Evolutionary conservation across 2,113 vertebrate genomes (phyloP).

Genomic region (Danionella cerebrum): DNA sequence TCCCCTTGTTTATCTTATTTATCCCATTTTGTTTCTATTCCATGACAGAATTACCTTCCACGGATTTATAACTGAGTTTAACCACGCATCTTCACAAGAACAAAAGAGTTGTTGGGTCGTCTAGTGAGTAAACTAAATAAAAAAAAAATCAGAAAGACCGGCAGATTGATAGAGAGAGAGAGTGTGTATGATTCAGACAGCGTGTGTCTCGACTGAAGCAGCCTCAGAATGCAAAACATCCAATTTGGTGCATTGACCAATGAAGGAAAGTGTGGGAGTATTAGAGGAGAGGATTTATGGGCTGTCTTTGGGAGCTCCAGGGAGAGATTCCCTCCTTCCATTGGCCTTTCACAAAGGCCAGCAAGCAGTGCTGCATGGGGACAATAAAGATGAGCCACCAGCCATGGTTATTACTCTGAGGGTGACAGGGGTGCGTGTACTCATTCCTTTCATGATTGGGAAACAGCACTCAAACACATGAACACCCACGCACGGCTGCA

Average conservation of each 20-base stretch:
- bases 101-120: not conserved
- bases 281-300: slow-evolving; percentile 36
- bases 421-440: slow-evolving; percentile 15
- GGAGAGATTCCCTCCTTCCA: slow-evolving; percentile 26
- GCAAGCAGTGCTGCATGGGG: slow-evolving; percentile 18
- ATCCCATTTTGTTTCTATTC: not conserved
- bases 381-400: slow-evolving; percentile 24
- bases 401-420: slow-evolving; percentile 26
- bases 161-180: no score
- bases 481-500: not conserved
- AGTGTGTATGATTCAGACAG: not conserved
- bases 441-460: slow-evolving; percentile 28
- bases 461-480: slow-evolving; percentile 9
- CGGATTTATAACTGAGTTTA: not conserved
- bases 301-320: slow-evolving; percentile 15
- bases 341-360: slow-evolving; percentile 34
- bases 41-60: not conserved
- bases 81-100: not conserved
- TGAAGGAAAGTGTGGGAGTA: slow-evolving; percentile 16
- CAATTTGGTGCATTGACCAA: slow-evolving; percentile 32
- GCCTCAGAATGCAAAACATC: slow-evolving; percentile 28
- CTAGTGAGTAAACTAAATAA: not conserved
- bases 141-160: not conserved
- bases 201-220: slow-evolving; percentile 7
- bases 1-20: no score